phyloP scores from a whole-genome alignment of 2,113 vertebrate genomes.

The Gymnobelideus leadbeateri region DNA sequence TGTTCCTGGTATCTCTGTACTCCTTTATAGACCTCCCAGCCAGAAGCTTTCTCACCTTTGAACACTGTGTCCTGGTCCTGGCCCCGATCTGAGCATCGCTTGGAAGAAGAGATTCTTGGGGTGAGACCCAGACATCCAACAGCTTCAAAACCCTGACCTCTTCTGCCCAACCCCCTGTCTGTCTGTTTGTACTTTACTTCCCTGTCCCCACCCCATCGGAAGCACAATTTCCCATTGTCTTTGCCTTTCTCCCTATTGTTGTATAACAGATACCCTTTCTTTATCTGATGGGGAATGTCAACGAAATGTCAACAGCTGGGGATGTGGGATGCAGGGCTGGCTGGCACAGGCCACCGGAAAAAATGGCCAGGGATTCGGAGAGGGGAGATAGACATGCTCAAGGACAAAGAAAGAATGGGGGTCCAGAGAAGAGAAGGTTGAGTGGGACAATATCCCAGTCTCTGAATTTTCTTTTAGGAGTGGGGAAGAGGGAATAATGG shows the following conservation, averaged over 20 bases:
- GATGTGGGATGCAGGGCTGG: conserved; percentile 75
- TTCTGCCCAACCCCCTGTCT: conserved; percentile 69
- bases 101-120: neutral
- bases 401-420: neutral
- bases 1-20: neutral
- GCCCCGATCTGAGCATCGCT: conserved; percentile 3
- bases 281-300: conserved; percentile 64
- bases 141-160: conserved; percentile 50
- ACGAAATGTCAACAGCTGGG: conserved; percentile 77
- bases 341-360: conserved; percentile 78
- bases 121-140: conserved; percentile 52
- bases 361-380: conserved; percentile 19
- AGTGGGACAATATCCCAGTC: neutral
- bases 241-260: conserved; percentile 84
- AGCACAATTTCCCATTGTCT: conserved; percentile 88
- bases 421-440: neutral
- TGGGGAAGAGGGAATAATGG: neutral
- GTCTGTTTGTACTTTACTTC: conserved; percentile 57
- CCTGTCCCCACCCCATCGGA: conserved; percentile 77
- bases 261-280: conserved; percentile 78
- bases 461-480: neutral
- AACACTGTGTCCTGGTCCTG: neutral
- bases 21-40: neutral
- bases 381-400: conserved; percentile 24
- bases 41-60: conserved; percentile 56